These are phyloP conservation scores for Malacoctenus gilli DNA, from an alignment of 2,797 vertebrate genomes.

Conservation along the genomic window DNA sequence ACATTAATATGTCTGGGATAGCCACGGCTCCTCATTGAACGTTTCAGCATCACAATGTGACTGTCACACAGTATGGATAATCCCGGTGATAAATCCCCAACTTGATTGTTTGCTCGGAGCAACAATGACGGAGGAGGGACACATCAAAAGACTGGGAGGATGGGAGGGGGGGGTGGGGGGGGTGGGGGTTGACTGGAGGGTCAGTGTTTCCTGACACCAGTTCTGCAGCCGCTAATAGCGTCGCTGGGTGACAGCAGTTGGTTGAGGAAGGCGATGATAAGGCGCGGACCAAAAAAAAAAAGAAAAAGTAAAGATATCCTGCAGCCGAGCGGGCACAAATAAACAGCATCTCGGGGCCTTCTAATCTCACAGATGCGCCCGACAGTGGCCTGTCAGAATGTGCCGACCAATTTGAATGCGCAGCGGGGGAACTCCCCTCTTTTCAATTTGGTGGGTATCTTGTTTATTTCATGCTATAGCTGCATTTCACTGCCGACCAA, in stretches of 20 bases:
- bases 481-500: conserved; percentile 50
- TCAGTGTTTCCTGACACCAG: conserved; percentile 50
- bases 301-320: conserved; percentile 67
- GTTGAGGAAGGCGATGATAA: conserved; percentile 47
- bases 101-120: conserved; percentile 32
- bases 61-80: conserved; percentile 41
- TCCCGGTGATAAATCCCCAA: conserved; percentile 28
- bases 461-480: conserved; percentile 65
- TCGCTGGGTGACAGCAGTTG: conserved; percentile 23
- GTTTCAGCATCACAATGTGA: conserved; percentile 18
- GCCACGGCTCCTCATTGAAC: conserved; percentile 16
- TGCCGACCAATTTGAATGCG: conserved; percentile 76
- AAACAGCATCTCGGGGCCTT: conserved; percentile 64
- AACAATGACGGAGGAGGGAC: conserved; percentile 28
- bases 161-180: too few relatives aligned
- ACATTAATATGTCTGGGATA: conserved; percentile 22
- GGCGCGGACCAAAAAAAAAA: conserved; percentile 51
- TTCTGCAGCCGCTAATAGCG: conserved; percentile 48
- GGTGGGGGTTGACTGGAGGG: conserved; percentile 30
- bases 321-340: conserved; percentile 63
- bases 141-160: conserved; percentile 25
- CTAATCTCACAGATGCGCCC: conserved; percentile 71
- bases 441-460: conserved; percentile 71
- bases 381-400: conserved; percentile 75
- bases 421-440: conserved; percentile 66